A percentile compares a stretch with the other conserved stretches of the same genome.
Conservation (phyloP, 2,797 vertebrate genomes). For the Orestias chungarensis region DNA sequence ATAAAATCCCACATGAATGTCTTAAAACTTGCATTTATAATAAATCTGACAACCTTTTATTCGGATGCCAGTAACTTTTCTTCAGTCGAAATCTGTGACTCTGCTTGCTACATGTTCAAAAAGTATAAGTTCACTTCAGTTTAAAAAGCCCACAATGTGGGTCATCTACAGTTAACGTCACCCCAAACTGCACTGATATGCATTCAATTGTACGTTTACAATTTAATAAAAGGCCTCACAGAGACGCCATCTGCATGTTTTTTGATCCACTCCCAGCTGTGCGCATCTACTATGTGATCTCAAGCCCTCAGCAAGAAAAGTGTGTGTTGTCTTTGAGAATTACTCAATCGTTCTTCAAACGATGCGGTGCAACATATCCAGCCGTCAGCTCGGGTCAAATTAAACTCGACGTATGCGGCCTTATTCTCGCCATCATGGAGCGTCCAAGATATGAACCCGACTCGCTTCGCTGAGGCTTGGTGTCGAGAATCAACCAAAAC, state of each 20-base stretch:
- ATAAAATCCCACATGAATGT: no score
- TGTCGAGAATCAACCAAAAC: rapidly evolving
- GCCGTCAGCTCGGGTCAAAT: slow-evolving; percentile 10
- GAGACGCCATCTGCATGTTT: background rate
- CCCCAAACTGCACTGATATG: no score
- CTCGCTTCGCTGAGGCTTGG: background rate
- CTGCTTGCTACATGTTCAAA: no score
- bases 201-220: no score
- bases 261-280: background rate
- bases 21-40: no score
- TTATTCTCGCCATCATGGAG: rapidly evolving
- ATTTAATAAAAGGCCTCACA: background rate
- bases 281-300: background rate
- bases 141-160: no score
- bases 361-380: slow-evolving; percentile 18
- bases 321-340: slow-evolving; percentile 4
- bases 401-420: slow-evolving; percentile 21
- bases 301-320: background rate
- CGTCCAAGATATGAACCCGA: background rate
- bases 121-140: no score
- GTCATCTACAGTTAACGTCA: no score
- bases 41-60: no score
- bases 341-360: slow-evolving; percentile 24
- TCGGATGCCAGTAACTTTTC: no score
- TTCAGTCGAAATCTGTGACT: no score